phyloP scores from a whole-genome alignment of 2,888 invertebrate species.

The Nomada hirtipes region DNA sequence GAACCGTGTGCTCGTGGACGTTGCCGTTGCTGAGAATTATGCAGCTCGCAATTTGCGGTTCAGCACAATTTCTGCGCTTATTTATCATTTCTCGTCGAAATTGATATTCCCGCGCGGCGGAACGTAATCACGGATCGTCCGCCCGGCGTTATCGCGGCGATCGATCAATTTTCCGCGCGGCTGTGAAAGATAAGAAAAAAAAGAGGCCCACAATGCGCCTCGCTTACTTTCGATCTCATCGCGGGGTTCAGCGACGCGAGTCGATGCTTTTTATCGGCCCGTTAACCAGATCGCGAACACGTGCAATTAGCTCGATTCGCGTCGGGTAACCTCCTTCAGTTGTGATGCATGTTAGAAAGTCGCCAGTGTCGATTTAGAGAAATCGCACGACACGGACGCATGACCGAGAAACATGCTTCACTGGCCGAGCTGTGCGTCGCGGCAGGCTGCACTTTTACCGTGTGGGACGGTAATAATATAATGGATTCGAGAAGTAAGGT shows the following conservation, averaged over 20 bases:
- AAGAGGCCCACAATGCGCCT: not conserved
- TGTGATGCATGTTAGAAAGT: slow-evolving; percentile 69
- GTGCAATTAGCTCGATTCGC: slow-evolving; percentile 54
- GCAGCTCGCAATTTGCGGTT: no score
- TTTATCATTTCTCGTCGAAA: no score
- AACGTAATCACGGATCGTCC: no score
- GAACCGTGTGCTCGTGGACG: not conserved
- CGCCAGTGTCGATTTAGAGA: slow-evolving; percentile 53
- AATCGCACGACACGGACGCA: slow-evolving; percentile 53
- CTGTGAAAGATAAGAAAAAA: not conserved
- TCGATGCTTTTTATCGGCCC: slow-evolving; percentile 38
- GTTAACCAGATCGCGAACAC: slow-evolving; percentile 47
- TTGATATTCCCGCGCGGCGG: no score
- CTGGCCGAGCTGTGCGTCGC: slow-evolving; percentile 19
- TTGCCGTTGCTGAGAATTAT: no score
- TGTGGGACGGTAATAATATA: slow-evolving; percentile 11
- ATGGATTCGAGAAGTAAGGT: no score
- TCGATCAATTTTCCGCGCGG: no score
- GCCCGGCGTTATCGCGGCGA: no score
- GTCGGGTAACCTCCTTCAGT: slow-evolving; percentile 62
- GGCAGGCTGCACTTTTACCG: slow-evolving; percentile 15
- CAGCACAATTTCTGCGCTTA: not conserved
- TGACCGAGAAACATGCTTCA: slow-evolving; percentile 62
- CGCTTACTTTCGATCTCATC: slow-evolving; percentile 39
- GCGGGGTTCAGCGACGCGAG: slow-evolving; percentile 22